These are phyloP conservation scores for Barnardius zonarius DNA, from an alignment of 2,113 vertebrate species.

Conservation along the genomic window DNA sequence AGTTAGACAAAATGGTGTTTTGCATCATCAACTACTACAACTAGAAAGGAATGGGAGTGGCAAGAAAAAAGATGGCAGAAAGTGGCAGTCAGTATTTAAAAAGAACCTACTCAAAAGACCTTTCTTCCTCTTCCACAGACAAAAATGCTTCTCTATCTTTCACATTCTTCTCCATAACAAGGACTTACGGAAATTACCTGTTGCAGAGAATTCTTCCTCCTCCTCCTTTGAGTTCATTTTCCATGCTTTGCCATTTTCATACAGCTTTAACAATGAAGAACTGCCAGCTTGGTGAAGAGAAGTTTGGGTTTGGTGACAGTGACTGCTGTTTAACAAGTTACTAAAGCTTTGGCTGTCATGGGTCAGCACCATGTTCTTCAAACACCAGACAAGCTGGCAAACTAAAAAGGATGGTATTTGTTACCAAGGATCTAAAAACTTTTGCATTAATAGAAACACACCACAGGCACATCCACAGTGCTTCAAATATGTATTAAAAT, in stretches of 20 bases:
- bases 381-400: not conserved
- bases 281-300: not conserved
- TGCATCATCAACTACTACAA: not conserved
- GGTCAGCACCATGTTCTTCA: not conserved
- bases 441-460: not conserved
- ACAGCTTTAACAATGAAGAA: not conserved
- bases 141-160: not conserved
- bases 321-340: not conserved
- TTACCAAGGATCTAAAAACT: not conserved
- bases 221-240: not conserved
- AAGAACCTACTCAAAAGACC: not conserved
- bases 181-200: constrained; percentile 1
- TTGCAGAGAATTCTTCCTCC: not conserved
- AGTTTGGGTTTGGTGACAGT: not conserved
- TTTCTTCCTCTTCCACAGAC: not conserved
- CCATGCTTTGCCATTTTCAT: not conserved
- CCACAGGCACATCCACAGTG: not conserved
- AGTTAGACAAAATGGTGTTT: not conserved
- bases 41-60: not conserved
- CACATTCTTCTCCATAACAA: not conserved
- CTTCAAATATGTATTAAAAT: not conserved
- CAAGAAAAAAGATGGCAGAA: not conserved
- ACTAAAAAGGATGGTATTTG: not conserved
- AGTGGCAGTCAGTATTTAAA: not conserved
- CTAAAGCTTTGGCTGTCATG: not conserved